Base-by-base conservation (phyloP, 1,140 invertebrate species). In the Bursaphelenchus mucronatus region DNA sequence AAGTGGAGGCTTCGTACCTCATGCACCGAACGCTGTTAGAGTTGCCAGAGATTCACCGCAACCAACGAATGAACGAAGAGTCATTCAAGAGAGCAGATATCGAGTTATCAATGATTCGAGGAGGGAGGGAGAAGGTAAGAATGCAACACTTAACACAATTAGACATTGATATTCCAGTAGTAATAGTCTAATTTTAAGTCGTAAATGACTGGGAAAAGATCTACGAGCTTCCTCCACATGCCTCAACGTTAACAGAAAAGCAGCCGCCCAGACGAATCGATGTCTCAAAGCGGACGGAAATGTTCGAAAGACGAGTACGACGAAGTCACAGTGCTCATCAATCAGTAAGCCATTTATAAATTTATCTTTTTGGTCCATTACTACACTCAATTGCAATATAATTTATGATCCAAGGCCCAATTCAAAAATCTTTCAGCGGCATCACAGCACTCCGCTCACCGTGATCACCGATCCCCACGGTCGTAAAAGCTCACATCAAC, bases 21-120 rank as follows among this genome's bases (percentile, higher is more conserved):
- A 80, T 68, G 78, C 78, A 30, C 78, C 78, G 13, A 80, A 80
- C 64, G 71, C 73, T 15, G 63, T 79, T 15, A 78, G 79, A 46
- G 66, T 79, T 45, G 65, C 77, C 15, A 76, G 77, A 40, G 69
- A 69, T 54, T 30, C 30, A 5, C 30, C 30, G 1, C 46, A 59
- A 45, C 54, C 58, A 50, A 44, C 51, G 39, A 52, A 63, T 21
- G 73, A 76, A 30, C 68, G 75, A 13, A 61, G 78, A 59, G 54
- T 76, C 3, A 76, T 76, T 45, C 75, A 74, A 41, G 66, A 76
- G 51, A 62, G 63, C 40, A 74, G 68, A 21, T 76, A 61, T 50
- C 76, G 68, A 52, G 17, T 61, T 11, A n/a, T 71, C 8, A 68
- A 71, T 44, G 57, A 59, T 43, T 44, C 57, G 0, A 40, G 40